phyloP scores from a whole-genome alignment of 92 coral and sea anemone genomes.

The Palythoa heliodiscus region DNA sequence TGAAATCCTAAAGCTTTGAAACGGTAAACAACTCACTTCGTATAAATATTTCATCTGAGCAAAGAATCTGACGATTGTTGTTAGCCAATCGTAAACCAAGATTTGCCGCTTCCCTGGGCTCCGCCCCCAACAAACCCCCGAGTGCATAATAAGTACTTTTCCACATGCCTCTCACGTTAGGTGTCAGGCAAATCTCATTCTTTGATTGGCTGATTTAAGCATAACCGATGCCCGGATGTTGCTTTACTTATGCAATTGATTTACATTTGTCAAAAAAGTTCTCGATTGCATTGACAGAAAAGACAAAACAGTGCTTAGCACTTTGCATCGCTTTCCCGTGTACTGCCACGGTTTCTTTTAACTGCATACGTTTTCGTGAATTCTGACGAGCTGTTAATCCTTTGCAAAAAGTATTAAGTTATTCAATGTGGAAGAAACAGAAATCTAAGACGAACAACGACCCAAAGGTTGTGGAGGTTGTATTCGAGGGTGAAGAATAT shows the following conservation, averaged over 20 bases:
- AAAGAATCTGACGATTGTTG: conserved; percentile 14
- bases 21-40: background rate
- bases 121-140: conserved; percentile 32
- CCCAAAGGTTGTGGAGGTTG: conserved; percentile 44
- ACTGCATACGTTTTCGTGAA: background rate
- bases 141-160: conserved; percentile 8
- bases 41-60: conserved; percentile 21
- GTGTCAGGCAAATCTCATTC: background rate
- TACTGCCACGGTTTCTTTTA: background rate
- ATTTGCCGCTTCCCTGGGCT: background rate
- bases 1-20: background rate
- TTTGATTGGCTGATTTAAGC: conserved; percentile 10
- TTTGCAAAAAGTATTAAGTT: background rate
- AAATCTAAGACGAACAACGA: conserved; percentile 47
- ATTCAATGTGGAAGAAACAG: conserved; percentile 3
- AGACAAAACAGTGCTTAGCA: background rate
- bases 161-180: conserved; percentile 9
- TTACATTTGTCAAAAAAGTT: conserved; percentile 44
- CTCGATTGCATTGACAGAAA: background rate
- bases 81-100: conserved; percentile 12
- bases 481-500: conserved; percentile 42
- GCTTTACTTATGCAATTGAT: background rate
- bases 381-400: background rate
- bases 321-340: background rate
- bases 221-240: conserved; percentile 25